phyloP scores from a whole-genome alignment of 2,888 invertebrate genomes.

The Teleogryllus oceanicus region DNA sequence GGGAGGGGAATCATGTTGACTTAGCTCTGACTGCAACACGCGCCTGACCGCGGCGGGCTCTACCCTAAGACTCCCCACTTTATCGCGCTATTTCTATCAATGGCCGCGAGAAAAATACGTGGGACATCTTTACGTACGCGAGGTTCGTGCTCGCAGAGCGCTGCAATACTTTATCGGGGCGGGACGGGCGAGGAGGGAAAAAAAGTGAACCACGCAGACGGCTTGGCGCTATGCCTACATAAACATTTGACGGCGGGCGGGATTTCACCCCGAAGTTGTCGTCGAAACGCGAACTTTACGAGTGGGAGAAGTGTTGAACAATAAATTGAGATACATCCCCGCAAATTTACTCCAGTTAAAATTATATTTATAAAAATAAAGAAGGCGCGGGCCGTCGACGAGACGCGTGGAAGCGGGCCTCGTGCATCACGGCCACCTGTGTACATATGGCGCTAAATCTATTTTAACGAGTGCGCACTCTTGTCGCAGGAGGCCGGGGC shows the following conservation, averaged over 20 bases:
- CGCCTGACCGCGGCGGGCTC: too few species aligned
- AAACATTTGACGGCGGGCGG: neutral
- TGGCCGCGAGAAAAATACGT: neutral
- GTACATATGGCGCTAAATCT: conserved; percentile 7
- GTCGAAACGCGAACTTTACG: neutral
- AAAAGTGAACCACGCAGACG: neutral
- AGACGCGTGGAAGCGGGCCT: neutral
- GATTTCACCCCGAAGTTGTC: conserved; percentile 12
- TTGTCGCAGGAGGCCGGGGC: neutral
- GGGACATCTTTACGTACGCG: conserved; percentile 9
- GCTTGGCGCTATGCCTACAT: conserved; percentile 18
- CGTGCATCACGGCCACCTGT: conserved; percentile 5
- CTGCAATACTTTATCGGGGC: neutral
- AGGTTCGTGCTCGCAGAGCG: neutral
- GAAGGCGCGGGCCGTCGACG: neutral
- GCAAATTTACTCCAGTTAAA: conserved; percentile 18
- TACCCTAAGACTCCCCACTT: neutral
- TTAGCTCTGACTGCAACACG: too few species aligned
- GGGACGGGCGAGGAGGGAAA: neutral
- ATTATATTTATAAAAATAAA: conserved; percentile 18
- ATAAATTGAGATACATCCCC: conserved; percentile 18
- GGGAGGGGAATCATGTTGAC: too few species aligned
- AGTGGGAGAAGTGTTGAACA: conserved; percentile 1
- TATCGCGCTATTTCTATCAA: neutral
- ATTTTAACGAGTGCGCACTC: neutral